These are phyloP conservation scores for Achroia grisella DNA, from an alignment of 1,140 invertebrate species.

Conservation along the genomic window DNA sequence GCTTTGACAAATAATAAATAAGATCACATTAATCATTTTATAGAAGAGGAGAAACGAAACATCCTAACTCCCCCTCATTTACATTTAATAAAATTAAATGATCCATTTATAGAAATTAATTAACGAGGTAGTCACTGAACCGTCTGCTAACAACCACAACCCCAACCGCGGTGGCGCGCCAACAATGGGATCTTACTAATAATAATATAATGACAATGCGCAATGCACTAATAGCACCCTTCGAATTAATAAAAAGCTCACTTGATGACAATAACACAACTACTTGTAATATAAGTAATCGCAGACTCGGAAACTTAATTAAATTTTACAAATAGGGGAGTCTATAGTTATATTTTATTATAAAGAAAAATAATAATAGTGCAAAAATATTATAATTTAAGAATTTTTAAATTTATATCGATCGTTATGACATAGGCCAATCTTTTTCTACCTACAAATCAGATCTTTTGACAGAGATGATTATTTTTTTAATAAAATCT, in stretches of 20 bases:
- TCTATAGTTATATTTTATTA: not conserved
- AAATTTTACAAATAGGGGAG: constrained; percentile 23
- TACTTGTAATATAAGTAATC: constrained; percentile 60
- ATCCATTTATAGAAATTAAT: constrained; percentile 72
- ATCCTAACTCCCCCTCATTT: constrained; percentile 56
- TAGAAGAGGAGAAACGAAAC: constrained; percentile 28
- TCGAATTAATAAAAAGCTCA: constrained; percentile 68
- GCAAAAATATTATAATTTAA: no score
- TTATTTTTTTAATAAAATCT: no score
- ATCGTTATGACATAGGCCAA: no score
- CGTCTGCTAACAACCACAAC: constrained; percentile 50
- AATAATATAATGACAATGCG: constrained; percentile 50
- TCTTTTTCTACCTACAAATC: no score
- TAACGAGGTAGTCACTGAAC: constrained; percentile 65
- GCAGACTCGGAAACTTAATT: constrained; percentile 49
- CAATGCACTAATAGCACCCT: constrained; percentile 46
- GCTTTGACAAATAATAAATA: constrained; percentile 12
- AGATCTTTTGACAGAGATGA: no score
- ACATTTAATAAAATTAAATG: constrained; percentile 73
- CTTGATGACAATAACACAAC: constrained; percentile 61
- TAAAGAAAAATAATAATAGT: not conserved
- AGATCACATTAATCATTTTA: constrained; percentile 33
- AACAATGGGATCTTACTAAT: constrained; percentile 40
- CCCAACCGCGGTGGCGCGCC: constrained; percentile 13
- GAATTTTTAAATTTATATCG: no score